Base-by-base conservation (phyloP, 1,140 invertebrate genomes). In the Maconellicoccus hirsutus region DNA sequence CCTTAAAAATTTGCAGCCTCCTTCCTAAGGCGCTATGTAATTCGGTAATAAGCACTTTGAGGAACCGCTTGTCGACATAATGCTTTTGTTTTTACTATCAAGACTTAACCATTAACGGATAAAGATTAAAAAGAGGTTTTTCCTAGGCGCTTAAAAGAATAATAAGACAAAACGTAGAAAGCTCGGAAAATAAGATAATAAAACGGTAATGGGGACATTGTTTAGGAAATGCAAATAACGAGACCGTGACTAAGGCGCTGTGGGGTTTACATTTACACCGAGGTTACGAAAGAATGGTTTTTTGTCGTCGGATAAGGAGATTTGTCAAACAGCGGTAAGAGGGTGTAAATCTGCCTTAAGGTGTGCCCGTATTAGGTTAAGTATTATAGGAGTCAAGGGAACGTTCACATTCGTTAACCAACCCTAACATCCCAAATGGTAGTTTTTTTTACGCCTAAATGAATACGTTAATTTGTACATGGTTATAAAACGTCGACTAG, bases 151-250 rank as follows among this genome's bases (percentile, higher is more conserved):
- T 52, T 52, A 52, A 52, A 52, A 52, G 42, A 52, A 52, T 52
- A 52, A 52, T 52, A 52, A 52, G 42, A 52, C 42, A 19, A 52
- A 52, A 52, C 42, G 42, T 52, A 52, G 42, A 52, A 52, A 52
- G 42, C 42, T 52, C n/a, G 10, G n/a, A 52, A 52, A 52, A 52
- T 52, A 52, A 52, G 42, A 52, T 52, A 52, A 52, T 52, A 52
- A 52, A 52, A 52, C 42, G 42, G 42, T 52, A 52, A 52, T 52
- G 42, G 42, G 42, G 42, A 52, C 42, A 52, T 52, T 52, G 42
- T 52, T 52, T 52, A 52, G 42, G 42, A 52, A 52, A 52, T 52
- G 42, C 42, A 52, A 52, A 52, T 52, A 52, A 52, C 42, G n/a
- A 52, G 42, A 52, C 42, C 42, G 42, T 52, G 42, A 52, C 42